phyloP scores from a whole-genome alignment of 2,888 invertebrate genomes.

The Acleris cristana region DNA sequence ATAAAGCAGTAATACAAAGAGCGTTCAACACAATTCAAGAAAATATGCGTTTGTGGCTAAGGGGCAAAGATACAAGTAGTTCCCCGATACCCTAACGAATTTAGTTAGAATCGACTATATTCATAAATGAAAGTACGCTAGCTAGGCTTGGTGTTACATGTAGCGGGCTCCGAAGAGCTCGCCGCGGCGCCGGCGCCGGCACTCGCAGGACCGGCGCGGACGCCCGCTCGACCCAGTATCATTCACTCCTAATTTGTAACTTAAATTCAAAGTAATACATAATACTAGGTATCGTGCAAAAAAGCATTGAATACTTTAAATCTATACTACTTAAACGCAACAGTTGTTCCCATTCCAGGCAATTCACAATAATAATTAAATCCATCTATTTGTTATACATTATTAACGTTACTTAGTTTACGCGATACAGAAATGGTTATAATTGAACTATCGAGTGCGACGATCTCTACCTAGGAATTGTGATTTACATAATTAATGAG shows the following conservation, averaged over 20 bases:
- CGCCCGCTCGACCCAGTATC: no score
- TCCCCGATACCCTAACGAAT: no score
- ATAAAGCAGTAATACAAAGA: constrained; percentile 30
- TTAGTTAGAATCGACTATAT: no score
- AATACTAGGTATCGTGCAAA: constrained; percentile 45
- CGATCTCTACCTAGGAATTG: constrained; percentile 35
- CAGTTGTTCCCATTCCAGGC: constrained; percentile 80
- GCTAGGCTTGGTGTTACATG: no score
- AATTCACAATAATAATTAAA: constrained; percentile 59
- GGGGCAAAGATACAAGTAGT: no score
- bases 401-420: constrained; percentile 28
- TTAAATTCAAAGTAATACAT: constrained; percentile 11
- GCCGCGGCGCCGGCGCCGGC: not conserved
- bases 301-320: constrained; percentile 46
- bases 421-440: constrained; percentile 37
- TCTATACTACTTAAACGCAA: constrained; percentile 75
- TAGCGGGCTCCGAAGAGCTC: no score
- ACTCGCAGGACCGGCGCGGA: no score
- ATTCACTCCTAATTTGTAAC: no score
- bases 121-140: no score
- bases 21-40: not conserved
- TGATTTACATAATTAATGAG: constrained; percentile 34
- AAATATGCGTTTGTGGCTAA: not conserved
- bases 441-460: constrained; percentile 51
- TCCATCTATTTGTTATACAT: constrained; percentile 32